These are phyloP conservation scores for Lasioglossum baleicum DNA, from an alignment of 1,140 invertebrate genomes.

Conservation along the genomic window DNA sequence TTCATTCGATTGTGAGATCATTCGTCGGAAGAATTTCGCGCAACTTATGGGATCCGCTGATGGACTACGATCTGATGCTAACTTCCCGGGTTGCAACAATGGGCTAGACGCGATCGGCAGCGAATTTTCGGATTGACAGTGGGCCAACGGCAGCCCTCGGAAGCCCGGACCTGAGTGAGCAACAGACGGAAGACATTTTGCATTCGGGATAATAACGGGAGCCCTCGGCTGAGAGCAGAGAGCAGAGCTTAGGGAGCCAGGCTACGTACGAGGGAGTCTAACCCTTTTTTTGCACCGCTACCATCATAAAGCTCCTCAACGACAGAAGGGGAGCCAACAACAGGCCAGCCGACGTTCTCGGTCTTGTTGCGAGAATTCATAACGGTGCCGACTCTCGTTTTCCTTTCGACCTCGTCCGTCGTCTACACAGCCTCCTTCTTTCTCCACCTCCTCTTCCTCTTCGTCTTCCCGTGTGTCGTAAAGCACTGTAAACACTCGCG, in stretches of 20 bases:
- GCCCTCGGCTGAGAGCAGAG: conserved; percentile 43
- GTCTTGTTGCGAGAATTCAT: conserved; percentile 55
- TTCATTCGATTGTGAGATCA: no score
- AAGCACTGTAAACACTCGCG: conserved; percentile 37
- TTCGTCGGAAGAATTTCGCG: no score
- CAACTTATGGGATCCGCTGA: no score
- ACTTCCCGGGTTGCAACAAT: neutral
- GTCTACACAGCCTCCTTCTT: neutral
- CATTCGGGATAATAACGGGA: conserved; percentile 72
- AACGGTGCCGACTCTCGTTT: conserved; percentile 44
- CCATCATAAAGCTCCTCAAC: conserved; percentile 52
- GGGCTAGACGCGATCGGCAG: no score
- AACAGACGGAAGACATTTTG: conserved; percentile 66
- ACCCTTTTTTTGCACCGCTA: conserved; percentile 64
- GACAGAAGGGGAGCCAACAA: conserved; percentile 23
- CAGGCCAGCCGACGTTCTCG: conserved; percentile 10
- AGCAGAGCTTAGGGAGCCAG: conserved; percentile 46
- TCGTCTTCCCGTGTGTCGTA: conserved; percentile 17
- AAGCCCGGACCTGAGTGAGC: conserved; percentile 69
- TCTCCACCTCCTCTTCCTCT: neutral
- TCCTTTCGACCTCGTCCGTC: neutral
- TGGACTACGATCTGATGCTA: no score
- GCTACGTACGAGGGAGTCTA: conserved; percentile 51
- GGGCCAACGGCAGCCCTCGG: conserved; percentile 48
- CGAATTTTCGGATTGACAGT: neutral